Conservation (phyloP, 2,888 invertebrate species). For the Podabrus alpinus region DNA sequence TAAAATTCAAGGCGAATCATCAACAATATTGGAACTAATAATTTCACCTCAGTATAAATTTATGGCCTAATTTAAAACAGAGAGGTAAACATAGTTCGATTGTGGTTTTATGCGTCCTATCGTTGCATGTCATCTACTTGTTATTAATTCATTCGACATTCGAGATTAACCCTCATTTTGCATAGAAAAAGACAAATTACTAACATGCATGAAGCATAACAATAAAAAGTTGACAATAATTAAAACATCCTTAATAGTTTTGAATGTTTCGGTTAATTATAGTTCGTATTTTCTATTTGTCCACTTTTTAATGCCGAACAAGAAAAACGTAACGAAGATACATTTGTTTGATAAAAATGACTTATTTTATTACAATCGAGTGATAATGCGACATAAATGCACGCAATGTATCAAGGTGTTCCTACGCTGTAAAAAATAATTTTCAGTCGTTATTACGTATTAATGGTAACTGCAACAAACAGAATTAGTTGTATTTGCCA, state of each 20-base stretch:
- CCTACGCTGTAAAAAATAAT: not conserved
- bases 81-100: not conserved
- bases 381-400: slow-evolving; percentile 1
- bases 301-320: not conserved
- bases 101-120: not conserved
- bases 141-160: not conserved
- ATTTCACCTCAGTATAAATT: not conserved
- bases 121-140: not conserved
- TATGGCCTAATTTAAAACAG: not conserved
- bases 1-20: not conserved
- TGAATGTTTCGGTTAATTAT: not conserved
- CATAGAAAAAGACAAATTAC: not conserved
- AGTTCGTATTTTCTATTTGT: not conserved
- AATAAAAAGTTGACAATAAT: not conserved
- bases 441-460: not conserved
- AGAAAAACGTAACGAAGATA: not conserved
- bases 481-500: not conserved
- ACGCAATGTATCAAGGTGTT: not conserved
- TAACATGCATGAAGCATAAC: slow-evolving; percentile 4
- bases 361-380: not conserved
- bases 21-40: not conserved
- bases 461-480: not conserved
- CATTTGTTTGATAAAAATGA: not conserved
- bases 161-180: not conserved
- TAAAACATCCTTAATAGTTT: not conserved